Base-by-base conservation (phyloP, 1,140 invertebrate genomes). In the Yoshiicerus persimilis region DNA sequence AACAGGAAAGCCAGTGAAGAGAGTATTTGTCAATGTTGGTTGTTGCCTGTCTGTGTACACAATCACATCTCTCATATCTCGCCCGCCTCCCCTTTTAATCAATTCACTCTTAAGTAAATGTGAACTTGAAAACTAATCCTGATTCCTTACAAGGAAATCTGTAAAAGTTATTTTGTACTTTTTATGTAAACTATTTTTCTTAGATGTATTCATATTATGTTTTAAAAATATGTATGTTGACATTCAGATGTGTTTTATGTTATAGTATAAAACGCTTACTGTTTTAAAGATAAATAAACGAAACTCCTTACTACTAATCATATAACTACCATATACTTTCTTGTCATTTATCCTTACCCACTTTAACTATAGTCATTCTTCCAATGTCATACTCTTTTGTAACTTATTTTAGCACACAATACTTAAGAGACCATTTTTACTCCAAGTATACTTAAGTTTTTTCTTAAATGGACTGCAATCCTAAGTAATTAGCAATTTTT, bases 101-200 rank as follows among this genome's bases (percentile, higher is more conserved):
- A 80, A 80, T 80, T 80, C 75, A 80, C 32, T 80, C 75, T 80
- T 36, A 80, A 25, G 27, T 80, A 80, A 80, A 38, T 32, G 64
- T 70, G 64, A 70, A 70, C 47, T 70, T 80, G 32, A 32, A 38
- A 34, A 36, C 32, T 38, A n/a, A 80, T 80, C 13, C n/a, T 56
- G 47, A 56, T 9, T 36, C 75, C 27, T 80, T 2, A 9, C n/a
- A 38, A 16, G 75, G 34, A 80, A 70, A 38, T 80, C 32, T 80
- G 75, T 80, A 80, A 80, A 80, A 80, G 75, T 80, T 80, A 80
- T 80, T 80, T 80, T 80, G 75, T 80, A 80, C 75, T 80, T 80
- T 80, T 80, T 80, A 80, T 80, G 75, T 80, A 36, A 80, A 80
- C 75, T 80, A 80, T 80, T 80, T 80, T 80, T 80, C 75, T 80